Base-by-base conservation (phyloP, 2,113 vertebrate genomes). In the Pituophis catenifer region DNA sequence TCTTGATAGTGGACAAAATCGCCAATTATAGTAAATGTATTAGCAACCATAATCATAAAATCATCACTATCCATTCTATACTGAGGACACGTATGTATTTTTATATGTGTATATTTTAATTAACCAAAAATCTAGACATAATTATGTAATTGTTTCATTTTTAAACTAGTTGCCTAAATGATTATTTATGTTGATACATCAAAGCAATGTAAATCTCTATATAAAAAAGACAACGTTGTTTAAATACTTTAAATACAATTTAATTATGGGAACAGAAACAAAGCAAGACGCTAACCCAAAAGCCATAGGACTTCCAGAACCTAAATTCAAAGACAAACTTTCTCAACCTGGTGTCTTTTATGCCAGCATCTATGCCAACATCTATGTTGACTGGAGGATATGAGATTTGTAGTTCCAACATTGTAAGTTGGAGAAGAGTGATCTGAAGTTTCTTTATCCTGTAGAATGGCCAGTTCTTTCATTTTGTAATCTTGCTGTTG, bases 401-500 rank as follows among this genome's bases (percentile, higher is more conserved):
- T 44, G 33, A 81, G 44, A 81, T 44, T 21, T 81, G 75, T 44
- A 81, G 33, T 81, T 44, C 75, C 33, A 81, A 44, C 75, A 44
- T 81, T 81, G 17, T 7, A 81, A 81, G 3, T 23, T 21, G 75
- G 33, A 38, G 33, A 81, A 38, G 70, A 38, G 17, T 38, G 15
- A 38, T 44, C 75, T 44, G 33, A 81, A 44, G 75, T 81, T 81
- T 86, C 23, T 90, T 13, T 33, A 21, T 29, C 48, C 86, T 93
- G 48, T 54, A 1, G 23, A 65, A 65, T 90, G 89, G 24, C n/a
- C 75, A 65, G 38, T 8, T 53, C 21, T 26, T 90, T n/a, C 58
- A n/a, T 90, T 21, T 90, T 93, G 57, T 54, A 93, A 90, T 90
- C 38, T 90, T 23, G 54, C 29, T 33, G 26, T 86, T 86, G 75